phyloP scores from a whole-genome alignment of 2,797 vertebrate species.

The Propithecus deckenii region DNA sequence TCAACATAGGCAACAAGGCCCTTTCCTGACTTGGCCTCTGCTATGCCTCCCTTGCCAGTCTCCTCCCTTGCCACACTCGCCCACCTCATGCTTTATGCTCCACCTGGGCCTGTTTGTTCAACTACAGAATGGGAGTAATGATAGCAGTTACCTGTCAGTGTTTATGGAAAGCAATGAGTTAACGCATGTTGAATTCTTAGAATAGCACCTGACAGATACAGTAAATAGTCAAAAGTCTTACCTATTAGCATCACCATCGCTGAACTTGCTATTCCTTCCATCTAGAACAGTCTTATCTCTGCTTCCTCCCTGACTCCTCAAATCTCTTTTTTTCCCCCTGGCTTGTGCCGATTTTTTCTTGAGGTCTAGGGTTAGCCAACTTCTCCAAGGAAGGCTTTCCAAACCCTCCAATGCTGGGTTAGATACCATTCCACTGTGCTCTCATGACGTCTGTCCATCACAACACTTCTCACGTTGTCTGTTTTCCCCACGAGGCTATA shows the following conservation, averaged over 20 bases:
- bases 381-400: neutral
- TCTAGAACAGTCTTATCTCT: neutral
- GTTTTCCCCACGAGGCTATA: neutral
- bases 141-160: neutral
- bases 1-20: neutral
- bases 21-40: neutral
- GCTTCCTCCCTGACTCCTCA: neutral
- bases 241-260: neutral
- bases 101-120: neutral
- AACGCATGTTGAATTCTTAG: neutral
- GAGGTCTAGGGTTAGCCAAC: neutral
- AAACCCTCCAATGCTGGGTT: neutral
- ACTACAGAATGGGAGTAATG: neutral
- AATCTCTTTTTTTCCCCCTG: neutral
- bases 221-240: slow-evolving; percentile 20
- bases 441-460: neutral
- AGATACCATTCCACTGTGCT: neutral
- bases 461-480: neutral
- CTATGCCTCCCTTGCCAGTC: neutral
- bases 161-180: neutral
- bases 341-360: neutral
- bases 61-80: neutral
- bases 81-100: neutral
- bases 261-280: neutral
- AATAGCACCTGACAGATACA: neutral